Evolutionary conservation across 2,888 invertebrate species (phyloP).

Genomic region (Rapana venosa): DNA sequence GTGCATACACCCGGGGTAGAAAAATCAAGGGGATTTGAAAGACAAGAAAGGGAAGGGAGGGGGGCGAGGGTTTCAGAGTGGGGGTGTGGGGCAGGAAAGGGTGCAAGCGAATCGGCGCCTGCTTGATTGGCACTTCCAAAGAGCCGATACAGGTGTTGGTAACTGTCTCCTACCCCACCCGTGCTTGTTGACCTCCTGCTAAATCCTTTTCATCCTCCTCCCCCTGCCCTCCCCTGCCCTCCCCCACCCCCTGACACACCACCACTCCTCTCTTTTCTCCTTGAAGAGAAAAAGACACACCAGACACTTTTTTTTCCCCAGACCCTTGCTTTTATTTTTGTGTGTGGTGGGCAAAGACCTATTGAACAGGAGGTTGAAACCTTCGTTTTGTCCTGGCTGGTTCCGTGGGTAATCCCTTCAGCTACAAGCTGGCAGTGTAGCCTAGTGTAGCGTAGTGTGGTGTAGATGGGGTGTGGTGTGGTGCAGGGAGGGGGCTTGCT

Average conservation of each 20-base stretch:
- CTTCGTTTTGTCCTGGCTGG: no score
- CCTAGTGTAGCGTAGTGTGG: no score
- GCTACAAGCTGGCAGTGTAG: no score
- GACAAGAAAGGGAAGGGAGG: neutral
- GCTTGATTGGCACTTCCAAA: slow-evolving; percentile 24
- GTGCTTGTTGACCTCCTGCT: slow-evolving; percentile 4
- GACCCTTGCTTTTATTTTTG: neutral
- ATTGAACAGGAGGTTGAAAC: no score
- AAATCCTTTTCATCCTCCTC: neutral
- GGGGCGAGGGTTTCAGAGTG: neutral
- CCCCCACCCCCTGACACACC: neutral
- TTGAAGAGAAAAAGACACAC: neutral
- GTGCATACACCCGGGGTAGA: neutral
- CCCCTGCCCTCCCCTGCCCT: neutral
- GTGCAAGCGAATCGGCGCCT: neutral
- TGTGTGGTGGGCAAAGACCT: neutral
- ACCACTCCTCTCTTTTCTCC: neutral
- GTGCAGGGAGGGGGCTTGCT: neutral
- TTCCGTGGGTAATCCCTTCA: no score
- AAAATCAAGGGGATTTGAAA: slow-evolving; percentile 8
- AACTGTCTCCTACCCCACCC: neutral
- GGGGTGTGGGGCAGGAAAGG: neutral
- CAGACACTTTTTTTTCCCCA: neutral
- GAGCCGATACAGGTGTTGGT: slow-evolving; percentile 13
- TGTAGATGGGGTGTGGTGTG: no score